Percentiles rank a stretch among this genome's conserved stretches.
These are phyloP conservation scores for Troglohyphantes excavatus DNA, from an alignment of 2,888 invertebrate genomes.

Conservation along the genomic window DNA sequence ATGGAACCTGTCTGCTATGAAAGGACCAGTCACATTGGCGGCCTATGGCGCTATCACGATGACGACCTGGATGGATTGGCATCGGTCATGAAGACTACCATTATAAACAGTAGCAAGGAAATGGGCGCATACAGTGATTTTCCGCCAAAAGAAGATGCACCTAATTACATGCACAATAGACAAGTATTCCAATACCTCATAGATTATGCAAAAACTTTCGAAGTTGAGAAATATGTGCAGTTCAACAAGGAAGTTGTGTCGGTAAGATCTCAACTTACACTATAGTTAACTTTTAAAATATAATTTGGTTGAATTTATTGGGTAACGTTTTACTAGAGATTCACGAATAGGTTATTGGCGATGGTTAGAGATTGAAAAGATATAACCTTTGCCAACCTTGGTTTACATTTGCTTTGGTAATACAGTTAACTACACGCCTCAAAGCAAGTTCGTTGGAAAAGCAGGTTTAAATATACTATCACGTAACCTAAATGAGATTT, in stretches of 20 bases:
- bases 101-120: constrained; percentile 83
- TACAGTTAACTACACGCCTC: too few species aligned
- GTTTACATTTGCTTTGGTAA: too few species aligned
- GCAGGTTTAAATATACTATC: too few species aligned
- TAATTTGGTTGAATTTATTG: too few species aligned
- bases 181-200: constrained; percentile 81
- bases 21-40: constrained; percentile 80
- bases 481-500: too few species aligned
- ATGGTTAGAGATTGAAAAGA: too few species aligned
- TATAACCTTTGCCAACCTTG: too few species aligned
- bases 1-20: constrained; percentile 55
- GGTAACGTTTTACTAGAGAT: too few species aligned
- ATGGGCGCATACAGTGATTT: constrained; percentile 82
- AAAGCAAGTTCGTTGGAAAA: too few species aligned
- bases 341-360: too few species aligned
- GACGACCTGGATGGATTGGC: constrained; percentile 80
- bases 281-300: too few species aligned
- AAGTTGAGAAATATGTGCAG: constrained; percentile 81
- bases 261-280: constrained; percentile 24
- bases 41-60: constrained; percentile 82
- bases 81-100: constrained; percentile 82
- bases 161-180: constrained; percentile 82
- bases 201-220: constrained; percentile 81
- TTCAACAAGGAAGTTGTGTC: constrained; percentile 81
- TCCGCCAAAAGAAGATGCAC: constrained; percentile 81